phyloP scores from a whole-genome alignment of 2,113 vertebrate species.

The Rhinolophus sinicus region DNA sequence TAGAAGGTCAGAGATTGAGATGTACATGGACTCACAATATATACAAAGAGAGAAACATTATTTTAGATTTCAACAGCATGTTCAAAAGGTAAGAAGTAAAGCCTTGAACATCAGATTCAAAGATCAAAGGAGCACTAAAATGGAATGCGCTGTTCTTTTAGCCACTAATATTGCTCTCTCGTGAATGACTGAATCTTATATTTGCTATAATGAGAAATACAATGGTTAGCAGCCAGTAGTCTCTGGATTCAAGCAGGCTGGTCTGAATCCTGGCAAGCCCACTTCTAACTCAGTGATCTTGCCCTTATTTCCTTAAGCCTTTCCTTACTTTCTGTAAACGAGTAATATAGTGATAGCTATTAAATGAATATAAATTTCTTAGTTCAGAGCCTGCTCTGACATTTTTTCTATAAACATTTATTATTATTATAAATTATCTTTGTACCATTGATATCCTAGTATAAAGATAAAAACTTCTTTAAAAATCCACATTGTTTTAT shows the following conservation, averaged over 20 bases:
- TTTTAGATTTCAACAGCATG: slow-evolving; percentile 15
- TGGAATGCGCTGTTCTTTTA: background rate
- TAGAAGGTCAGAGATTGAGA: background rate
- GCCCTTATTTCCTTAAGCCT: background rate
- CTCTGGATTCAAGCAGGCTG: background rate
- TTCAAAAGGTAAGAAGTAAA: slow-evolving; percentile 29
- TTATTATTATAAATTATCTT: background rate
- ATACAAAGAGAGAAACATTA: background rate
- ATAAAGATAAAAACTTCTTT: background rate
- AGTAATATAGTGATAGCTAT: background rate
- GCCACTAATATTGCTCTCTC: background rate
- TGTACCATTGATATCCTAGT: background rate
- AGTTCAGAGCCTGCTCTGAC: background rate
- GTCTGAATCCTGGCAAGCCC: background rate
- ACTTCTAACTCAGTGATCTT: background rate
- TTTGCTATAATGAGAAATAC: background rate
- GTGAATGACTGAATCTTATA: background rate
- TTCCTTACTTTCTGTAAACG: background rate
- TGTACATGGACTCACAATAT: background rate
- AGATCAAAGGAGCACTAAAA: background rate
- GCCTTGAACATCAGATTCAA: background rate
- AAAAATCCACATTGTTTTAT: background rate
- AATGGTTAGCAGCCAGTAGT: background rate
- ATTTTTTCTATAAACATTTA: background rate
- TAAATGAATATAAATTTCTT: background rate